Evolutionary conservation across 2,797 vertebrate genomes (phyloP).

Genomic region (Cyclura pinguis): DNA sequence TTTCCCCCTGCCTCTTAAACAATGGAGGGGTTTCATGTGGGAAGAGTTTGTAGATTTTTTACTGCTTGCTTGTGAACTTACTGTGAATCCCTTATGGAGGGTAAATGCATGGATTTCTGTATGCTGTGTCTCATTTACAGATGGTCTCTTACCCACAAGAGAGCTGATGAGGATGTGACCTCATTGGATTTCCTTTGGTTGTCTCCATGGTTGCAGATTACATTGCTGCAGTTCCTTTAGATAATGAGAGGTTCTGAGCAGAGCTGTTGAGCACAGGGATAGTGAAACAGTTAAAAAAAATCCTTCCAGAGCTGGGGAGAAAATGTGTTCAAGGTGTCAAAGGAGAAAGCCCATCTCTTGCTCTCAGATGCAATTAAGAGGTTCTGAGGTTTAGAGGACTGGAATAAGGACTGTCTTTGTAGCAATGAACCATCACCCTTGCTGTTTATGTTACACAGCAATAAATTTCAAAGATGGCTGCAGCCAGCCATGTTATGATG

Average conservation of each 20-base stretch:
- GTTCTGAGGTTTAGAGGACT: conserved; percentile 39
- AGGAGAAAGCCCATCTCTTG: conserved; percentile 51
- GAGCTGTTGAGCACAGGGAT: conserved; percentile 9
- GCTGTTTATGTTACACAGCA: conserved; percentile 41
- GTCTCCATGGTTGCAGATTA: conserved; percentile 48
- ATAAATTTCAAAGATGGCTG: conserved; percentile 39
- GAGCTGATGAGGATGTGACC: conserved; percentile 29
- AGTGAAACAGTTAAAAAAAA: conserved; percentile 12
- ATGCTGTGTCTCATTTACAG: conserved; percentile 22
- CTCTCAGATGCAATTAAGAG: conserved; percentile 50
- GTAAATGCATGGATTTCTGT: conserved; percentile 5
- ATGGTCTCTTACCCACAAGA: conserved; percentile 37
- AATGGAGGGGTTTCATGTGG: not conserved
- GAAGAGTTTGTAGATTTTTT: not conserved
- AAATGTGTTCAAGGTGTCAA: conserved; percentile 48
- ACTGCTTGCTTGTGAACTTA: not conserved
- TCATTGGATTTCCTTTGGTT: conserved; percentile 27
- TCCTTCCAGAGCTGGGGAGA: conserved; percentile 53
- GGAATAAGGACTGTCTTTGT: conserved; percentile 17
- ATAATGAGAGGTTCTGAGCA: conserved; percentile 37
- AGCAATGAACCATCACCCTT: conserved; percentile 36
- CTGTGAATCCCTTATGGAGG: conserved; percentile 9
- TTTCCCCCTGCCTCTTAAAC: not conserved
- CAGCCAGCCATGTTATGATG: conserved; percentile 15
- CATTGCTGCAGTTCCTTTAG: not conserved